phyloP scores from a whole-genome alignment of 2,888 invertebrate species.

The Scrobipalpa costella region DNA sequence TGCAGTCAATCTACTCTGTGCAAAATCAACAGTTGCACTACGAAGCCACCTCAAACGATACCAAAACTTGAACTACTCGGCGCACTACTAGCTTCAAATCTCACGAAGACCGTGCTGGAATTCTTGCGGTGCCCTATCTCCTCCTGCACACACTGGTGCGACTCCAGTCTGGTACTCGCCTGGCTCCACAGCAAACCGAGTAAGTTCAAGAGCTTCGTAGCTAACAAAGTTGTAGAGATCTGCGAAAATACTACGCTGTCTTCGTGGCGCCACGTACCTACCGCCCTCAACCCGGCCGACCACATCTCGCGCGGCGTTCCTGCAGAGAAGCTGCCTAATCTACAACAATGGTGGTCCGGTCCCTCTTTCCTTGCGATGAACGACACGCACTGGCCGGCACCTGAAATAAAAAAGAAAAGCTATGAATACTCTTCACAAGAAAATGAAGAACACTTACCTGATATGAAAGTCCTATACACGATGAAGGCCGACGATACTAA shows the following conservation, averaged over 20 bases:
- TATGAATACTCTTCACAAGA: background rate
- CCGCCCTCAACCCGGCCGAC: background rate
- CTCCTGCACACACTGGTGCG: background rate
- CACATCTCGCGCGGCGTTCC: background rate
- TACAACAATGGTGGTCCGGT: background rate
- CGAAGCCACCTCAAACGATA: background rate
- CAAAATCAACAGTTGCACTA: background rate
- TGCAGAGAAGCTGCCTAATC: constrained; percentile 2
- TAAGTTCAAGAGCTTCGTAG: constrained; percentile 3
- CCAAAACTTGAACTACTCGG: background rate
- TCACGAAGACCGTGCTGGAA: background rate
- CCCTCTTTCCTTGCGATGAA: background rate
- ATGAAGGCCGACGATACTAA: background rate
- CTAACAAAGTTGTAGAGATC: background rate
- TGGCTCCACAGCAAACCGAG: constrained; percentile 5
- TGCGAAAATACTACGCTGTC: background rate
- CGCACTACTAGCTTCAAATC: background rate
- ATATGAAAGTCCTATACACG: background rate
- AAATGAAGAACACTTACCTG: background rate
- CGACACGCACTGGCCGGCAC: background rate
- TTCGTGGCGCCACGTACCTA: constrained; percentile 9
- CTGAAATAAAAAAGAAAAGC: constrained; percentile 1
- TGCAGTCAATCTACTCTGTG: background rate
- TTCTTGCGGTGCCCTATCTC: constrained; percentile 1
- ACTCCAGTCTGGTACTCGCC: constrained; percentile 7